phyloP scores from a whole-genome alignment of 2,888 invertebrate species.

The Stramonita haemastoma region DNA sequence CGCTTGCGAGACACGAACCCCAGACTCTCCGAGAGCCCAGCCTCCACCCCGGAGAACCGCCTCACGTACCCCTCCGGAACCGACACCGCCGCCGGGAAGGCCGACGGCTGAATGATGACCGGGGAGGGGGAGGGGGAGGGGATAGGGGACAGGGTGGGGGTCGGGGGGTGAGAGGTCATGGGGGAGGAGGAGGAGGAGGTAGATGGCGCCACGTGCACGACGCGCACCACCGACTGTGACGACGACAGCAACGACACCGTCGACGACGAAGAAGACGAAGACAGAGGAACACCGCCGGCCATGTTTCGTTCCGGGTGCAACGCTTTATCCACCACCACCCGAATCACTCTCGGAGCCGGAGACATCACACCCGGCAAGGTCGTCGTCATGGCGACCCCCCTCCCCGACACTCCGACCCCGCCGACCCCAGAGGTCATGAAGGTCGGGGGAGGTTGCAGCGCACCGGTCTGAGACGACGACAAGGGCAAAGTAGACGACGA shows the following conservation, averaged over 20 bases:
- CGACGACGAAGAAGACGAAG: not conserved
- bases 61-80: too few relatives aligned
- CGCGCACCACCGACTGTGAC: not conserved
- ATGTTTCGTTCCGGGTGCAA: not conserved
- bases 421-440: not conserved
- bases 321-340: constrained; percentile 35
- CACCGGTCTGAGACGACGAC: not conserved
- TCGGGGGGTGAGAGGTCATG: not conserved
- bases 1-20: constrained; percentile 8
- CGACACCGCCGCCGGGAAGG: not conserved
- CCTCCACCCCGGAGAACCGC: not conserved
- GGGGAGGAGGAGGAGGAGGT: not conserved
- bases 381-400: not conserved
- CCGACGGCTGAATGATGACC: not conserved
- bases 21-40: not conserved
- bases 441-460: too few relatives aligned
- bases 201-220: not conserved
- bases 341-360: constrained; percentile 1
- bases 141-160: not conserved
- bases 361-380: not conserved
- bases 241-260: too few relatives aligned
- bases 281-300: not conserved
- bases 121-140: not conserved
- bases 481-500: not conserved
- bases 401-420: not conserved